Base-by-base conservation (phyloP, 2,797 vertebrate species). In the Nothura maculosa region DNA sequence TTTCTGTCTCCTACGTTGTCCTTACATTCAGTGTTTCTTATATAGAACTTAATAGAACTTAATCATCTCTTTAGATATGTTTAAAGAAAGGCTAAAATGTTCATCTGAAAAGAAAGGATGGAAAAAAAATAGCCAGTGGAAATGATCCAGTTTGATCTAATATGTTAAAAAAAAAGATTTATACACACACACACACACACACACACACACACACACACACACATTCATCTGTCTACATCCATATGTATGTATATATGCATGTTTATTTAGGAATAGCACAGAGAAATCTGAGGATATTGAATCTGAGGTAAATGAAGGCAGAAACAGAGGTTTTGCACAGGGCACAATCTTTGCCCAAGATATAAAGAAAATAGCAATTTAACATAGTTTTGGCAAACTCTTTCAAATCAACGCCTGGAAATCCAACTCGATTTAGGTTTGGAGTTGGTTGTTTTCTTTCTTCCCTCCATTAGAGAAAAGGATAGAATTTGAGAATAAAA, bases 401-500 rank as follows among this genome's bases (percentile, higher is more conserved):
- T 57, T 54, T 24, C 58, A 7, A 92, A n/a, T 1, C 45, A 58
- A 76, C 12, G 3, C 50, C 48, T 48, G 34, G 21, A 91, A 85
- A 50, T 0, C 0, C 5, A 78, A 10, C 6, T 34, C 4, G 7
- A 61, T 61, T 77, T 81, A 2, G 3, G 6, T 3, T 1, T 43
- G 72, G 42, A 2, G 27, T 73, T 32, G 22, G 4, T 9, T 6
- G 25, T 70, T 63, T 20, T 4, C 3, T 4, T 30, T 21, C n/a
- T 30, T 48, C 48, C 27, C 17, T 1, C 36, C 28, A 21, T n/a
- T 55, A 76, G 81, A 36, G 4, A 36, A 72, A 50, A 73, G 0
- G 50, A 22, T 19, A 34, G 0, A 45, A 28, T 77, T 5, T 34
- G 12, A 74, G 89, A 70, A 27, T 60, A 50, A 38, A 38, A 62